Percentiles rank a stretch among this genome's conserved stretches.
phyloP scores from a whole-genome alignment of 2,797 vertebrate species.

The Okamejei kenojei region DNA sequence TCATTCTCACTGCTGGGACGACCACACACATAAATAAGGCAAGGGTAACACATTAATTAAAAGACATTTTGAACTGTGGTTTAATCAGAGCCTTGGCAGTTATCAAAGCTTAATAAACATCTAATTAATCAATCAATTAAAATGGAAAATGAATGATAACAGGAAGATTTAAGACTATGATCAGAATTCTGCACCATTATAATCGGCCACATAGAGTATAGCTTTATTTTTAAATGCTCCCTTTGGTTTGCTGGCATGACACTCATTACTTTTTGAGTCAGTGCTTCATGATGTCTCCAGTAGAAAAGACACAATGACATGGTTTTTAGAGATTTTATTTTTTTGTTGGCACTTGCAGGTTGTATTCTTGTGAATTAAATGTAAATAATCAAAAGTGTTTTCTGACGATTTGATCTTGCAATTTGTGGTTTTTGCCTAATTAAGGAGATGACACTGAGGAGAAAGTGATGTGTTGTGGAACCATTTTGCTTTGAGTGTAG shows the following conservation, averaged over 20 bases:
- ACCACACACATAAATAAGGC: not conserved
- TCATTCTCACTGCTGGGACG: no score
- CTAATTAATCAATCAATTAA: not conserved
- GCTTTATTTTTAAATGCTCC: not conserved
- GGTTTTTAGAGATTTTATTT: not conserved
- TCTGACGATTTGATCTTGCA: not conserved
- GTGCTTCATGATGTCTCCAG: not conserved
- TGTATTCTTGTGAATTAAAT: not conserved
- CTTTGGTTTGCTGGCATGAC: not conserved
- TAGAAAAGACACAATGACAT: not conserved
- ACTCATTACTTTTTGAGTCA: not conserved
- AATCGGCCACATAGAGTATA: no score
- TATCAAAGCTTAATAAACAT: not conserved
- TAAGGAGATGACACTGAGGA: not conserved
- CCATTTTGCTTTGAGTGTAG: not conserved
- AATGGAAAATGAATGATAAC: not conserved
- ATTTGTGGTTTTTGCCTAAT: slow-evolving; percentile 21
- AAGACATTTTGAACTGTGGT: not conserved
- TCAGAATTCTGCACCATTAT: no score
- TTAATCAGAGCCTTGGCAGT: not conserved
- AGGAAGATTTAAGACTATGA: not conserved
- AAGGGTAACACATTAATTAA: not conserved
- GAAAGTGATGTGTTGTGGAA: not conserved
- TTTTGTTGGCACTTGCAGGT: not conserved
- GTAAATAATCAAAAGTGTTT: slow-evolving; percentile 13